phyloP scores from a whole-genome alignment of 2,113 vertebrate genomes.

The Progne subis region DNA sequence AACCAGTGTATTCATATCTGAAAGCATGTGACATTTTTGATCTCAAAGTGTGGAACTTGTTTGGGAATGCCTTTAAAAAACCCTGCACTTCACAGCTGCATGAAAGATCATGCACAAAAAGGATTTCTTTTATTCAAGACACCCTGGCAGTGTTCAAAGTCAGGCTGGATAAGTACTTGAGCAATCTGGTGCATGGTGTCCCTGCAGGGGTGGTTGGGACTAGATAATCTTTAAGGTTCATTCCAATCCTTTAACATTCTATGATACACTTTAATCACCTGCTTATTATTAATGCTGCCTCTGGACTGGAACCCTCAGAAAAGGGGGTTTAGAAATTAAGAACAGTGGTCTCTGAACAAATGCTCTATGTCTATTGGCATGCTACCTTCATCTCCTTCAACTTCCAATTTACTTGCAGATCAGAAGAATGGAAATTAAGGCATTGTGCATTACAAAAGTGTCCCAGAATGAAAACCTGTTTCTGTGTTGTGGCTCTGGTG shows the following conservation, averaged over 20 bases:
- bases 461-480: not conserved
- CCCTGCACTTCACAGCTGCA: not conserved
- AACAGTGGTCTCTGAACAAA: not conserved
- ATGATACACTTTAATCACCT: not conserved
- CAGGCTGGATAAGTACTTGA: not conserved
- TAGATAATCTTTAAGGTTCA: not conserved
- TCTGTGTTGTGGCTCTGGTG: not conserved
- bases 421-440: not conserved
- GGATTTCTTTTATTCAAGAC: not conserved
- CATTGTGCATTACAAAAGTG: accelerated
- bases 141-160: not conserved
- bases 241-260: not conserved
- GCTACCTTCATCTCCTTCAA: not conserved
- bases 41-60: not conserved
- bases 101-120: not conserved
- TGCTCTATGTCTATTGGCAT: not conserved
- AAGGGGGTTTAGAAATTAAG: not conserved
- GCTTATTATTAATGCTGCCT: not conserved
- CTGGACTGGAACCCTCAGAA: not conserved
- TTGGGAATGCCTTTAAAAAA: not conserved
- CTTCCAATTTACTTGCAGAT: not conserved
- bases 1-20: not conserved
- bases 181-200: not conserved
- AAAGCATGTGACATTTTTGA: not conserved
- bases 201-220: not conserved